These are phyloP conservation scores for Vanacampus margaritifer DNA, from an alignment of 2,113 vertebrate genomes.

Conservation along the genomic window DNA sequence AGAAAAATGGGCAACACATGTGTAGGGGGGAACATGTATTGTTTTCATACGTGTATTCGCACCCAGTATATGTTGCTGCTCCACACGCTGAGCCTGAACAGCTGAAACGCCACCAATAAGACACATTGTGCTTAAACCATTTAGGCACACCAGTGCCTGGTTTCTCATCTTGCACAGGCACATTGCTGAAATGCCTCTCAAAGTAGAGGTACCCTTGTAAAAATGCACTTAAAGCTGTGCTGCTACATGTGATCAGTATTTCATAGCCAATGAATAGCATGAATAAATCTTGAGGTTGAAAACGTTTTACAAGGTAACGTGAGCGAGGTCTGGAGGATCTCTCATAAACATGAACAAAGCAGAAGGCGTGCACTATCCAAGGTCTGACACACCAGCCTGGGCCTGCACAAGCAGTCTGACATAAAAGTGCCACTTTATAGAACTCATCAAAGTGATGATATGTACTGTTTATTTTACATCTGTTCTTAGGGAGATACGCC, in stretches of 20 bases:
- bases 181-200: slow-evolving; percentile 60
- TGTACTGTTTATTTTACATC: slow-evolving; percentile 16
- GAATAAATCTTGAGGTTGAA: slow-evolving; percentile 50
- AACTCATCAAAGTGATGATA: neutral
- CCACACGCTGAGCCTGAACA: slow-evolving; percentile 53
- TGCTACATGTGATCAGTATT: slow-evolving; percentile 60
- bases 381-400: neutral
- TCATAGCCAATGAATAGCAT: slow-evolving; percentile 42
- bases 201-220: slow-evolving; percentile 61
- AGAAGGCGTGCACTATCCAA: slow-evolving; percentile 6
- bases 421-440: slow-evolving; percentile 11
- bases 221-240: slow-evolving; percentile 56
- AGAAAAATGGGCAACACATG: slow-evolving; percentile 36
- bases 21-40: slow-evolving; percentile 42
- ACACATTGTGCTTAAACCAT: slow-evolving; percentile 63
- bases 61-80: slow-evolving; percentile 49
- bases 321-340: slow-evolving; percentile 40
- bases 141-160: slow-evolving; percentile 57
- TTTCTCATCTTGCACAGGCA: slow-evolving; percentile 57
- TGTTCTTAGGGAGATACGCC: neutral
- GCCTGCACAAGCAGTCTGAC: neutral
- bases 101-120: slow-evolving; percentile 62
- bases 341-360: slow-evolving; percentile 16
- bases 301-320: slow-evolving; percentile 61
- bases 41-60: slow-evolving; percentile 52